Conservation (phyloP, 2,888 invertebrate species). For the Leucophenga maculata region DNA sequence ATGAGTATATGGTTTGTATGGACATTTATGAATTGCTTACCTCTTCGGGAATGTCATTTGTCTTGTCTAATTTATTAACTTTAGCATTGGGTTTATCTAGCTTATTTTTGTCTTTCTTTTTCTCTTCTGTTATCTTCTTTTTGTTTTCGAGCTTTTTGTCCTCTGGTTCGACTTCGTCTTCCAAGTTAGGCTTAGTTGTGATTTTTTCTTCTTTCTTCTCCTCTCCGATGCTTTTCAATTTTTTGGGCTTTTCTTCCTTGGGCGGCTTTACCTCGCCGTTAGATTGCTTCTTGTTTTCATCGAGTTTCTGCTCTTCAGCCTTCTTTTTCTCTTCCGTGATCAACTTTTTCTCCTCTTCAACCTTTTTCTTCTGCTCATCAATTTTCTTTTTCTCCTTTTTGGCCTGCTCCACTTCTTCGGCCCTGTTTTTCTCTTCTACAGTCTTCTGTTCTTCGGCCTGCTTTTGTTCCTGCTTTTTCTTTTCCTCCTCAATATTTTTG, state of each 20-base stretch:
- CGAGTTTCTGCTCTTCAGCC: conserved; percentile 44
- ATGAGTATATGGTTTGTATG: too few species aligned
- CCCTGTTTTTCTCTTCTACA: conserved; percentile 60
- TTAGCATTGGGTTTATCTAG: background rate
- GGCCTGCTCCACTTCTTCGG: conserved; percentile 54
- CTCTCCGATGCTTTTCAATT: conserved; percentile 52
- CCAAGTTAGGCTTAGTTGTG: conserved; percentile 58
- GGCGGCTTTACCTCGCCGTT: conserved; percentile 46
- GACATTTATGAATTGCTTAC: conserved; percentile 22
- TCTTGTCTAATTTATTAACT: background rate
- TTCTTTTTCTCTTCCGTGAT: conserved; percentile 46
- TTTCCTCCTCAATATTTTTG: conserved; percentile 3
- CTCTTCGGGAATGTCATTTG: conserved; percentile 30
- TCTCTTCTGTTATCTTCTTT: conserved; percentile 33
- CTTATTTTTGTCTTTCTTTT: conserved; percentile 5
- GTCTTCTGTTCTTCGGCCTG: conserved; percentile 69
- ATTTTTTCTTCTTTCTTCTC: conserved; percentile 43
- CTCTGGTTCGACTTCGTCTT: conserved; percentile 23
- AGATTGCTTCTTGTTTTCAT: conserved; percentile 37
- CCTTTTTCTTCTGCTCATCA: conserved; percentile 12
- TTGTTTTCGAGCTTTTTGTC: conserved; percentile 31
- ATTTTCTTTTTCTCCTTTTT: conserved; percentile 38
- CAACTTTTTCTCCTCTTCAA: conserved; percentile 31
- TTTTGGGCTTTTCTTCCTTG: conserved; percentile 38
- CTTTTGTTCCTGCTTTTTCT: conserved; percentile 18